Evolutionary conservation across 2,888 invertebrate genomes (phyloP), one percentile per base, ranked within the genome.

Genomic region (Chydorus sphaericus): DNA sequence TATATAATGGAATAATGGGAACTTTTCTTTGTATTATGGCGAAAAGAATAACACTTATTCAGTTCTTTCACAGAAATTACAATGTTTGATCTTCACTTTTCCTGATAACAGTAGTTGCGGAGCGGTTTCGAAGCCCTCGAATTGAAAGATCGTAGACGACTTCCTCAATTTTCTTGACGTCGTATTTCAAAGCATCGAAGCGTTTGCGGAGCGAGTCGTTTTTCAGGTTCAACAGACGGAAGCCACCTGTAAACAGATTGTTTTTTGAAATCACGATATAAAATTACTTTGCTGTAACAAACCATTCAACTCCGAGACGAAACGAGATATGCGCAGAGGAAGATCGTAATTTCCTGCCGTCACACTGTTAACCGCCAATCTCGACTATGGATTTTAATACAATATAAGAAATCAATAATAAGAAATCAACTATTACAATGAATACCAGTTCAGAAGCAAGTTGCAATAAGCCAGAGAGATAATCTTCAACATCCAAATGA

Each of bases 131-230:
- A 26, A 89, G 71, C 0, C 88, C 88, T 26, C 90, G 73, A 61
- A 90, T 85, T 60, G 85, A 84, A 38, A 91, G 75, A 66, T 91
- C 90, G 64, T 90, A 90, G 1, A 87, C 88, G 0, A 91, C 85
- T 68, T 90, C 89, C 67, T 93, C 93, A 16, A 92, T 87, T 69
- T 92, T 93, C 70, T 92, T 92, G 23, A 92, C 83, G 66, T 92
- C 91, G 66, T 93, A 93, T 62, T 92, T 86, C 2, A 93, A 72
- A 0, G 80, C 83, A 71, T 93, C 92, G 64, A 85, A 92, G 14
- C 85, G 76, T 67, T 90, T 91, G 54, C 92, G 76, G 3, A 93
- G 71, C 6, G 80, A 78, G 67, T 92, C 92, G 69, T 93, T 94
- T 70, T 93, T 93, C 52, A 93, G 73, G 67, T 91, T 93, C 14